Percentiles rank a stretch among this genome's conserved stretches.
phyloP scores from a whole-genome alignment of 2,113 vertebrate species.

The Saccopteryx bilineata region DNA sequence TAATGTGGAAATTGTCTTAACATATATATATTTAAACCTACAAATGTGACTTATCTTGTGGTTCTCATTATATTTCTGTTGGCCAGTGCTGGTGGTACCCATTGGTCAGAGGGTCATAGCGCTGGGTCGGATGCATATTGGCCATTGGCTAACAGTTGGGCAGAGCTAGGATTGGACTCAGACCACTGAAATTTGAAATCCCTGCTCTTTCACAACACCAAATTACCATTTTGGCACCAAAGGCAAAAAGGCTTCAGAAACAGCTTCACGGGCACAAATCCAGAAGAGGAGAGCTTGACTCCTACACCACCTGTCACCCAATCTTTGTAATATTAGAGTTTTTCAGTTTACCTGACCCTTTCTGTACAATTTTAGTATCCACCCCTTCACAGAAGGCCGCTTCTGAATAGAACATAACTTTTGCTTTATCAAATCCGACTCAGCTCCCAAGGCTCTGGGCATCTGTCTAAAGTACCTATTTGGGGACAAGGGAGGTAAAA shows the following conservation, averaged over 20 bases:
- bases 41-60: neutral
- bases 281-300: neutral
- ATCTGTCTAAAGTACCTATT: slow-evolving; percentile 64
- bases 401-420: slow-evolving; percentile 24
- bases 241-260: neutral
- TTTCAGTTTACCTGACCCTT: neutral
- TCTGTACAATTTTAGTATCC: slow-evolving; percentile 36
- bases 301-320: neutral
- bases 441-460: slow-evolving; percentile 67
- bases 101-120: neutral
- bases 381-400: neutral
- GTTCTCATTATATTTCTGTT: neutral
- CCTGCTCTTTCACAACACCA: neutral
- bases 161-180: neutral
- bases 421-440: slow-evolving; percentile 40
- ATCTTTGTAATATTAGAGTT: neutral
- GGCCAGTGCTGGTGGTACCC: neutral
- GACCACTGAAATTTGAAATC: neutral
- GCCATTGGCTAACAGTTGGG: neutral
- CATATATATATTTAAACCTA: neutral
- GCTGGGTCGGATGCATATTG: no score
- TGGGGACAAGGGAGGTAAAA: slow-evolving; percentile 72
- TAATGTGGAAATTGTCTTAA: neutral
- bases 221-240: neutral
- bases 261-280: neutral